phyloP scores from a whole-genome alignment of 2,797 vertebrate genomes.

The Rhynchotus rufescens region DNA sequence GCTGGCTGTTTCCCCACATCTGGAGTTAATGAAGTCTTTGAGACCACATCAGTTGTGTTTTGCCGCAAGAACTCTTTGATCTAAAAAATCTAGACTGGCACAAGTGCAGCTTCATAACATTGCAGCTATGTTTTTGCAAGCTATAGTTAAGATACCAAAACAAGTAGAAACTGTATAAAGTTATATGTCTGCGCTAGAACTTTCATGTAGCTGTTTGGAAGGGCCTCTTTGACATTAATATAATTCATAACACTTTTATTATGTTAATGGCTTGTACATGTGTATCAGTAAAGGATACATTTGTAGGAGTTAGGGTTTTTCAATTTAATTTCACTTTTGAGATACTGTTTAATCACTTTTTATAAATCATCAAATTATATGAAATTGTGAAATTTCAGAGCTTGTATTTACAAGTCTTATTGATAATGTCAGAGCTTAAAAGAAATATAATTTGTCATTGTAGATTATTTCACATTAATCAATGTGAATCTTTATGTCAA shows the following conservation, averaged over 20 bases:
- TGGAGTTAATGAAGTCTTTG: slow-evolving; percentile 92
- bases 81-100: slow-evolving; percentile 85
- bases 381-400: slow-evolving; percentile 12
- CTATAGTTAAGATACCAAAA: slow-evolving; percentile 78
- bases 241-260: slow-evolving; percentile 66
- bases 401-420: not conserved
- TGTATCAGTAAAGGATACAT: slow-evolving; percentile 37
- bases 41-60: slow-evolving; percentile 92
- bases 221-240: slow-evolving; percentile 30
- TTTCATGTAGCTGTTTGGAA: slow-evolving; percentile 63
- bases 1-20: slow-evolving; percentile 86
- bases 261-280: slow-evolving; percentile 49
- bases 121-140: slow-evolving; percentile 77
- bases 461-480: slow-evolving; percentile 32
- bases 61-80: slow-evolving; percentile 91
- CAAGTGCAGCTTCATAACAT: slow-evolving; percentile 82
- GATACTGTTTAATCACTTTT: slow-evolving; percentile 29
- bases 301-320: not conserved
- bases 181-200: slow-evolving; percentile 56
- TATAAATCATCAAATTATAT: not conserved
- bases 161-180: slow-evolving; percentile 65
- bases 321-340: not conserved
- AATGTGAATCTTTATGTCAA: slow-evolving; percentile 27
- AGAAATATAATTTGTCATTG: not conserved
- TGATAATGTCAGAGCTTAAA: not conserved